These are phyloP conservation scores for Pseudanteris insignis DNA, from an alignment of 2,888 invertebrate genomes.

Conservation along the genomic window DNA sequence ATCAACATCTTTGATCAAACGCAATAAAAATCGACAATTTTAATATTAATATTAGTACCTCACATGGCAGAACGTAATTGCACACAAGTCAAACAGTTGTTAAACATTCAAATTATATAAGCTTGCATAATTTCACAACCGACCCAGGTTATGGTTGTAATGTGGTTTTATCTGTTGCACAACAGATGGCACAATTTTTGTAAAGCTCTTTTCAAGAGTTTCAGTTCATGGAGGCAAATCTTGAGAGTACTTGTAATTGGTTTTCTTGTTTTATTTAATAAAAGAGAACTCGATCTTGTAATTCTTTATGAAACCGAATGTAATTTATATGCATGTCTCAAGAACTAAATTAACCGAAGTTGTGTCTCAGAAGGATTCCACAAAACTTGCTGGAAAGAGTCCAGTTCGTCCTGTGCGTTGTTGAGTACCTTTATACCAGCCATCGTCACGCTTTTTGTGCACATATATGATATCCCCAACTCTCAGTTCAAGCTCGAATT, in stretches of 20 bases:
- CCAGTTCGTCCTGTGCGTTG: conserved; percentile 91
- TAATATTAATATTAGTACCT: conserved; percentile 7
- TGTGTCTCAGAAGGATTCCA: conserved; percentile 74
- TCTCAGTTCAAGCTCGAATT: conserved; percentile 88
- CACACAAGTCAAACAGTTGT: conserved; percentile 40
- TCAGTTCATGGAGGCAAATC: neutral
- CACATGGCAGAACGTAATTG: conserved; percentile 50
- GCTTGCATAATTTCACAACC: no score
- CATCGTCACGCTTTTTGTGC: conserved; percentile 90
- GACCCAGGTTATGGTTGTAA: no score
- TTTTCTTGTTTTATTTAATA: neutral
- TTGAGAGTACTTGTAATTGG: conserved; percentile 8
- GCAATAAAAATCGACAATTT: neutral
- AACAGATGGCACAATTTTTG: conserved; percentile 12
- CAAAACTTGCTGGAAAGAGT: conserved; percentile 95
- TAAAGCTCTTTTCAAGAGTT: conserved; percentile 7
- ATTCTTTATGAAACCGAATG: no score
- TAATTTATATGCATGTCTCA: conserved; percentile 65
- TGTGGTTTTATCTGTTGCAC: neutral
- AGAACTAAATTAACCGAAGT: conserved; percentile 59
- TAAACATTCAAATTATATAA: conserved; percentile 16
- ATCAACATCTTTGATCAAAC: neutral
- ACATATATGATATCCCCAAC: conserved; percentile 92
- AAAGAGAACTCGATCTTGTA: no score
- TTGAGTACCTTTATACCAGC: conserved; percentile 94